These are phyloP conservation scores for Drosophila pseudoobscura DNA, from an alignment of 1,140 invertebrate genomes.

Conservation along the genomic window DNA sequence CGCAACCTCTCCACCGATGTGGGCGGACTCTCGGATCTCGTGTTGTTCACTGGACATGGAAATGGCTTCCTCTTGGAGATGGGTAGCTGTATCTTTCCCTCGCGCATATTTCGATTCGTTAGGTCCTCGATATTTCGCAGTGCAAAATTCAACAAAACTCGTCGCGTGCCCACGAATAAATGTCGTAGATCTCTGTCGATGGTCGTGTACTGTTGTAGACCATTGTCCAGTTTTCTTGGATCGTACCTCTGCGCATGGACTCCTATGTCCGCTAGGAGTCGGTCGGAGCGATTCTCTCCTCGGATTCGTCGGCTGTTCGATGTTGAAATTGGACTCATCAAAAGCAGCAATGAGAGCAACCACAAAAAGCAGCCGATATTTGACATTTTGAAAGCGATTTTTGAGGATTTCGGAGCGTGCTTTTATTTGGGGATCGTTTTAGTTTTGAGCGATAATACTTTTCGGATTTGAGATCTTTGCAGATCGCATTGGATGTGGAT, in stretches of 20 bases:
- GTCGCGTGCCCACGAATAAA: constrained; percentile 37
- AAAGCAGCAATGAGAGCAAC: not conserved
- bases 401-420: not conserved
- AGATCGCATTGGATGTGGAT: no score
- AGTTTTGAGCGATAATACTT: no score
- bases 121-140: constrained; percentile 43
- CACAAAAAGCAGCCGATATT: constrained; percentile 4
- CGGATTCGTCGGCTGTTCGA: constrained; percentile 15
- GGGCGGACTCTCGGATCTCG: constrained; percentile 82
- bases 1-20: constrained; percentile 84
- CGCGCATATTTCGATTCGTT: constrained; percentile 16
- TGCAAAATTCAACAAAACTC: constrained; percentile 29
- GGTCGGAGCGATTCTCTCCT: constrained; percentile 52
- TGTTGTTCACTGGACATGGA: constrained; percentile 59
- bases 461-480: not conserved
- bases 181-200: constrained; percentile 49
- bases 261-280: constrained; percentile 54
- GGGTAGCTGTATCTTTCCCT: constrained; percentile 61
- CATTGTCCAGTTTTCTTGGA: constrained; percentile 24
- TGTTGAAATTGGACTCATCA: not conserved
- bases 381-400: not conserved
- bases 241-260: constrained; percentile 36
- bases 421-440: no score
- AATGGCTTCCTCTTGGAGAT: constrained; percentile 41
- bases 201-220: constrained; percentile 49